Evolutionary conservation across 1,140 invertebrate genomes (phyloP).

Genomic region (Pristionchus pacificus): DNA sequence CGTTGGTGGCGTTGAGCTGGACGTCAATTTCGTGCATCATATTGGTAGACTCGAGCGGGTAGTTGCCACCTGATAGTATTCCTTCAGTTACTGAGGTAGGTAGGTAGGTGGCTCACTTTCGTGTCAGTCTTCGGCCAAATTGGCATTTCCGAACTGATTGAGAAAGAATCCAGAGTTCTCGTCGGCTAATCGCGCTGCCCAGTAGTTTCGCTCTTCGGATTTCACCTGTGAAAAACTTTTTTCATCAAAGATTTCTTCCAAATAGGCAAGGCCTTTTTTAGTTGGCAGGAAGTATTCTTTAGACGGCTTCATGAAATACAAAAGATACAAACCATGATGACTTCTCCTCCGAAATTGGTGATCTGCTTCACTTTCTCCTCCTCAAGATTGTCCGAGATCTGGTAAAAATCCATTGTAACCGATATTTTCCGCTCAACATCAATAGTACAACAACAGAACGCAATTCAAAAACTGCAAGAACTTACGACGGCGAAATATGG

Average conservation of each 20-base stretch:
- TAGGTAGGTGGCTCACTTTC: slow-evolving; percentile 13
- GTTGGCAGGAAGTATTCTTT: no score
- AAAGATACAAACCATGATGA: neutral
- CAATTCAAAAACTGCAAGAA: no score
- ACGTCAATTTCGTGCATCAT: slow-evolving; percentile 42
- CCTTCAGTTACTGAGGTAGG: no score
- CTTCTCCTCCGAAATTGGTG: slow-evolving; percentile 25
- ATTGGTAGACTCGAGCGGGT: slow-evolving; percentile 35
- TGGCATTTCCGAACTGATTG: slow-evolving; percentile 46
- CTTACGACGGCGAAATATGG: slow-evolving; percentile 28
- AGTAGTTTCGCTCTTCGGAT: slow-evolving; percentile 12
- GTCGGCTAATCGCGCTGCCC: no score
- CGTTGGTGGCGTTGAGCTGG: slow-evolving; percentile 34
- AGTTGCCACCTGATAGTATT: slow-evolving; percentile 10
- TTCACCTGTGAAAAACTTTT: neutral
- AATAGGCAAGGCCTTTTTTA: no score
- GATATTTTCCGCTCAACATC: slow-evolving; percentile 29
- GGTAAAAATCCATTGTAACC: slow-evolving; percentile 8
- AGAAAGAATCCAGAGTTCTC: slow-evolving; percentile 41
- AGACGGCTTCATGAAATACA: neutral
- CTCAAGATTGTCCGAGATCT: neutral
- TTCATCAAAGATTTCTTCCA: no score
- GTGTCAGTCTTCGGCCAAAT: slow-evolving; percentile 40
- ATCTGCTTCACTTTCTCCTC: slow-evolving; percentile 7
- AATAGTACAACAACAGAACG: neutral